Conservation (phyloP, 2,113 vertebrate genomes). For the Saiga tatarica region DNA sequence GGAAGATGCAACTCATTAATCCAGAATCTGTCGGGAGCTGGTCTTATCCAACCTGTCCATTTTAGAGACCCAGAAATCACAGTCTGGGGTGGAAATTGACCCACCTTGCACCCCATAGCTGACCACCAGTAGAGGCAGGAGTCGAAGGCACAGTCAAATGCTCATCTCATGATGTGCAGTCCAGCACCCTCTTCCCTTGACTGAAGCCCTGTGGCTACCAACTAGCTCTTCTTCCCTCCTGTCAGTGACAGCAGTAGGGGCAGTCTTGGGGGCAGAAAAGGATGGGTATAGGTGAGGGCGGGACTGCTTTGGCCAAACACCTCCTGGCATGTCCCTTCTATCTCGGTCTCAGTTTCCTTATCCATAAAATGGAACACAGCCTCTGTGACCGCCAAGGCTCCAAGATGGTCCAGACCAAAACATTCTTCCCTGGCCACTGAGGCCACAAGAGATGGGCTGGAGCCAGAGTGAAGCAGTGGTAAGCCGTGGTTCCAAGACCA, state of each 20-base stretch:
- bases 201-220: too few species aligned
- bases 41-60: neutral
- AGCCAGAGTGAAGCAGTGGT: slow-evolving; percentile 33
- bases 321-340: neutral
- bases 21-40: neutral
- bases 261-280: neutral
- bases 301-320: neutral
- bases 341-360: slow-evolving; percentile 23
- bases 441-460: slow-evolving; percentile 35
- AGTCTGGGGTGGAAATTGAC: neutral
- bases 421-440: slow-evolving; percentile 44
- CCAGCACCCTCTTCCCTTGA: neutral
- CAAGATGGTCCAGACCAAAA: neutral
- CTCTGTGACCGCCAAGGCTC: neutral
- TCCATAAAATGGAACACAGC: slow-evolving; percentile 35
- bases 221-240: neutral
- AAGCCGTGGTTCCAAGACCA: slow-evolving; percentile 42
- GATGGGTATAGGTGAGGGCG: rapidly evolving
- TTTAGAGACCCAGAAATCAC: neutral
- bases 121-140: neutral
- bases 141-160: neutral
- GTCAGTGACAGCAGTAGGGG: neutral
- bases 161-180: neutral
- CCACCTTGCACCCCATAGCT: neutral
- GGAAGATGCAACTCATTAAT: neutral